Base-by-base conservation (phyloP, 2,113 vertebrate species). In the Chroicocephalus ridibundus region DNA sequence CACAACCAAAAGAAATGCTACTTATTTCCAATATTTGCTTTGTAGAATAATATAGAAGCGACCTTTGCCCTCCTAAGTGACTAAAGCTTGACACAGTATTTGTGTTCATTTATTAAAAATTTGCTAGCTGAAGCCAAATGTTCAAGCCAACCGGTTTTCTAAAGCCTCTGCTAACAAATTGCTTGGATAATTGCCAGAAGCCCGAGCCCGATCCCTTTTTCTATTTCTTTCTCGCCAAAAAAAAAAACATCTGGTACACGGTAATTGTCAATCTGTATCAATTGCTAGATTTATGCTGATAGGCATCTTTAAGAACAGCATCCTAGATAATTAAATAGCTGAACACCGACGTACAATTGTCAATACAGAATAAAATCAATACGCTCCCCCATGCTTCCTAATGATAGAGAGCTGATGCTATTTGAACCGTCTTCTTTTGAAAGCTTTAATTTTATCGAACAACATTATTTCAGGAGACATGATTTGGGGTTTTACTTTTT, bases 11-110 rank as follows among this genome's bases (percentile, higher is more conserved):
- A 88, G 47, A 89, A 97, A 95, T 34, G 64, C 65, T 81, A 87
- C 86, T 96, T 95, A 72, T 95, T 97, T 78, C 77, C 90, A 95
- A 31, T 82, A 88, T 92, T 95, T 96, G 77, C 61, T 86, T 88
- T 89, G 58, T 66, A 91, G 83, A 76, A 88, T 76, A 81, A 79
- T 62, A 75, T 7, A 89, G 78, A 81, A 91, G 55, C 2, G 3
- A 90, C 86, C 94, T 90, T 83, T 95, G 61, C 44, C 54, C 86
- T 86, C 60, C 10, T 75, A 86, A 96, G 57, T 55, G 82, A 82
- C 85, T 96, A 64, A 91, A 81, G 86, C 88, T 80, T 85, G 96
- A 96, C 76, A 86, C 64, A 42, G 42, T 36, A 44, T 84, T 97
- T 88, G 55, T 55, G 47, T 78, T 96, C 93, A 96, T 96, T 91